A percentile compares a stretch with the other conserved stretches of the same genome.
These are phyloP conservation scores for Podargus strigoides DNA, from an alignment of 2,797 vertebrate species.

Conservation along the genomic window DNA sequence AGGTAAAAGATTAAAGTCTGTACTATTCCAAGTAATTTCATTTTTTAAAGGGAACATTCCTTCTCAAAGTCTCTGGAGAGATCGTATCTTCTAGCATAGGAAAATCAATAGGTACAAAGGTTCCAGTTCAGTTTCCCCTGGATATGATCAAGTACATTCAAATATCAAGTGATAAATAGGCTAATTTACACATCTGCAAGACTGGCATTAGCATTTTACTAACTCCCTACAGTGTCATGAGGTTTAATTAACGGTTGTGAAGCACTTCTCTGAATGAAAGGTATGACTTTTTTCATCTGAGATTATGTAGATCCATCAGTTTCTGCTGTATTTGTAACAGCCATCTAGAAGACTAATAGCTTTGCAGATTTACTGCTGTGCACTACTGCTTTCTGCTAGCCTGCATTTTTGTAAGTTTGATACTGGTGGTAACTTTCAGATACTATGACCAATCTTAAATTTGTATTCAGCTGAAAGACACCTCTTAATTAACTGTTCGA, in stretches of 20 bases:
- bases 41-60: not conserved
- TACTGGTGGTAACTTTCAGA: not conserved
- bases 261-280: conserved; percentile 39
- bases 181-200: conserved; percentile 51
- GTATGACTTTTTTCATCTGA: conserved; percentile 12
- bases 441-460: not conserved
- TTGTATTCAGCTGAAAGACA: not conserved
- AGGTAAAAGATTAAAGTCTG: not conserved
- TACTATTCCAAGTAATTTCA: not conserved
- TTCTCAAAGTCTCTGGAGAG: not conserved
- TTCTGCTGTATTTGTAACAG: conserved; percentile 26
- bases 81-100: not conserved
- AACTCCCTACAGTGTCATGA: conserved; percentile 19
- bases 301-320: conserved; percentile 12
- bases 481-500: not conserved
- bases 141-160: conserved; percentile 10
- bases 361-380: conserved; percentile 29
- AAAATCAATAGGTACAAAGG: conserved; percentile 13
- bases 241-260: conserved; percentile 48
- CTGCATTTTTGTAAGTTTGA: not conserved
- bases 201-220: conserved; percentile 35
- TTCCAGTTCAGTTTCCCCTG: conserved; percentile 21
- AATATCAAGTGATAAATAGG: conserved; percentile 40
- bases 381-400: conserved; percentile 20
- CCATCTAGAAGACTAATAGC: conserved; percentile 31